phyloP scores from a whole-genome alignment of 2,113 vertebrate species.

The Ctenodactylus gundi region DNA sequence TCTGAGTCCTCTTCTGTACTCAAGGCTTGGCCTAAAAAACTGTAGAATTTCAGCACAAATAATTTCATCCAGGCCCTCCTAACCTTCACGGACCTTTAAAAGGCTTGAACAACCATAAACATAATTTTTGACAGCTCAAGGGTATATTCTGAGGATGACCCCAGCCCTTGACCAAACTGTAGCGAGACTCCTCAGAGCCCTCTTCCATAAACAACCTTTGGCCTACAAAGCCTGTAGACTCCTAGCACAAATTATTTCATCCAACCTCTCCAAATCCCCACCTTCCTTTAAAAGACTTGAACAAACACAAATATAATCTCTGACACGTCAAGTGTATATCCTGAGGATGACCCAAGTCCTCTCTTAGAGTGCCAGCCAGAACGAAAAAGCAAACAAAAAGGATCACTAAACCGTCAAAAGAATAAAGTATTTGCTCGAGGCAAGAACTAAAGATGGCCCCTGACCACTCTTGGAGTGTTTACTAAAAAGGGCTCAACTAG shows the following conservation, averaged over 20 bases:
- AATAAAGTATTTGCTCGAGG: not conserved
- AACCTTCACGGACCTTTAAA: not conserved
- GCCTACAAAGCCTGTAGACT: too few relatives aligned
- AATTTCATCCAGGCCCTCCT: not conserved
- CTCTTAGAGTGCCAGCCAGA: not conserved
- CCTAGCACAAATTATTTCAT: not conserved
- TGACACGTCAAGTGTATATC: not conserved
- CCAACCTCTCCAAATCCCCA: not conserved
- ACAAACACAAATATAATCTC: not conserved
- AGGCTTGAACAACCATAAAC: not conserved
- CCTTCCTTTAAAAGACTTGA: not conserved
- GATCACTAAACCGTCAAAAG: not conserved
- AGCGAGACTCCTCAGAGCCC: not conserved
- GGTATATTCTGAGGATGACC: not conserved
- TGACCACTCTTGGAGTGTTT: not conserved
- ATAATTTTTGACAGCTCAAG: not conserved
- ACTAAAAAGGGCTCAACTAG: not conserved
- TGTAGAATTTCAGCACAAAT: not conserved
- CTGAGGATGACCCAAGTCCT: not conserved
- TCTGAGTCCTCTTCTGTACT: not conserved
- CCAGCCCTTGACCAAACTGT: too few relatives aligned
- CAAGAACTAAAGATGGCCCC: not conserved
- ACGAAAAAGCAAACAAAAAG: not conserved
- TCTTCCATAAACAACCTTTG: not conserved
- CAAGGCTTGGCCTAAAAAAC: not conserved